A percentile compares a stretch with the other conserved stretches of the same genome.
These are phyloP conservation scores for Gymnocypris eckloni DNA, from an alignment of 2,797 vertebrate species.

Conservation along the genomic window DNA sequence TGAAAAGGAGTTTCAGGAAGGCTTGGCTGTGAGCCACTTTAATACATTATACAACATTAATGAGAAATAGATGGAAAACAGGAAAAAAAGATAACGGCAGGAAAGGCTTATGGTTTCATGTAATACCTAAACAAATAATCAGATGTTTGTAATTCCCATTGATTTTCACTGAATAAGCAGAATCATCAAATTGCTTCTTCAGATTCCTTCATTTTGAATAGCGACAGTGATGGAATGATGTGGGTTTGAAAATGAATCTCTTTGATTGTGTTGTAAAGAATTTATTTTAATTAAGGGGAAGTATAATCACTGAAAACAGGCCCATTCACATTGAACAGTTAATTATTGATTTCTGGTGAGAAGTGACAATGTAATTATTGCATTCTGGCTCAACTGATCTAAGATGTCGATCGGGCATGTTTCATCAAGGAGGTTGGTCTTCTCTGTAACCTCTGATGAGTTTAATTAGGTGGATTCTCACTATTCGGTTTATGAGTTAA, in stretches of 20 bases:
- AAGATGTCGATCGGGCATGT: constrained; percentile 33
- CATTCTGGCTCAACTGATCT: constrained; percentile 25
- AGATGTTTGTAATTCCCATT: constrained; percentile 53
- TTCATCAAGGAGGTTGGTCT: constrained; percentile 21
- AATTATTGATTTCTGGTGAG: constrained; percentile 42
- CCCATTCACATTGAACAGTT: constrained; percentile 34
- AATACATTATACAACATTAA: constrained; percentile 76
- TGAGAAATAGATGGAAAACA: constrained; percentile 68
- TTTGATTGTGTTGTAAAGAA: constrained; percentile 40
- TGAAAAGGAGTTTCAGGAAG: constrained; percentile 74
- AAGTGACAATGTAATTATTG: constrained; percentile 49
- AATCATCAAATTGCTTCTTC: constrained; percentile 60
- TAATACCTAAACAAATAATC: constrained; percentile 69
- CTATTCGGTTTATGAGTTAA: constrained; percentile 9
- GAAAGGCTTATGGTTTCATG: constrained; percentile 67
- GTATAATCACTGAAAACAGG: constrained; percentile 33
- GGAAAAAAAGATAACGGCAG: constrained; percentile 70
- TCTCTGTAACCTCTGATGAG: neutral
- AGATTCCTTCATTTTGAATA: constrained; percentile 35
- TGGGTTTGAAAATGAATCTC: constrained; percentile 27
- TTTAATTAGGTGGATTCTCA: constrained; percentile 35
- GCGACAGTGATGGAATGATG: constrained; percentile 9
- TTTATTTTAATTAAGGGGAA: constrained; percentile 46
- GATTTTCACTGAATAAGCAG: constrained; percentile 47
- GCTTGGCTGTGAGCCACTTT: constrained; percentile 62